Percentiles rank a stretch among this genome's conserved stretches.
phyloP scores from a whole-genome alignment of 2,113 vertebrate genomes.

The Dromas ardeola region DNA sequence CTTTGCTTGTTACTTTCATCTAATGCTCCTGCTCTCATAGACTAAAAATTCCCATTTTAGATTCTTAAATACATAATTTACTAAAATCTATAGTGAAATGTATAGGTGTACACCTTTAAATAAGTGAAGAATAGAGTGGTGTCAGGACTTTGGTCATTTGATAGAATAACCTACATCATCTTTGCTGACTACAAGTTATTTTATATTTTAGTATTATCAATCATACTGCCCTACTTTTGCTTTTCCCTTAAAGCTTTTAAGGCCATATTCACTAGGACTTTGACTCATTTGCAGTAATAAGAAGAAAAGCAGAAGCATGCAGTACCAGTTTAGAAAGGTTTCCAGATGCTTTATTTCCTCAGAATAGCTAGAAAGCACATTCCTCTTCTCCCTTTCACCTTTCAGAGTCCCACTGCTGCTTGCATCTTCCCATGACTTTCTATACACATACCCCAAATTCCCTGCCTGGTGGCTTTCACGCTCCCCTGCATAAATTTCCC shows the following conservation, averaged over 20 bases:
- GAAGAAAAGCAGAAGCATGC: not conserved
- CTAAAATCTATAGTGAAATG: not conserved
- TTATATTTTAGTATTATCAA: not conserved
- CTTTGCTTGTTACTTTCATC: not conserved
- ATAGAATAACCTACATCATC: not conserved
- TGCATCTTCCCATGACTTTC: constrained; percentile 25
- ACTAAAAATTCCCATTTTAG: not conserved
- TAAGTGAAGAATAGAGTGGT: not conserved
- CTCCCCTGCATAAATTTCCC: not conserved
- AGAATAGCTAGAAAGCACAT: not conserved
- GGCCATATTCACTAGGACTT: not conserved
- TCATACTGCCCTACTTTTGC: not conserved
- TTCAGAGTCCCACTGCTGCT: not conserved
- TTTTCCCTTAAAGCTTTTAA: not conserved
- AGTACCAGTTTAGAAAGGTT: not conserved
- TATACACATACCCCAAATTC: not conserved
- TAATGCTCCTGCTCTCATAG: not conserved
- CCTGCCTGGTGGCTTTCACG: not conserved
- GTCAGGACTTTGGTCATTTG: not conserved
- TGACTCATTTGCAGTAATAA: not conserved
- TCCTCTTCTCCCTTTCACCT: not conserved
- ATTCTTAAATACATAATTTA: not conserved
- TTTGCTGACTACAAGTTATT: not conserved
- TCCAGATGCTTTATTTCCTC: not conserved
- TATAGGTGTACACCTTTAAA: not conserved